Conservation (phyloP, 2,113 vertebrate genomes). For the Suricata suricatta region DNA sequence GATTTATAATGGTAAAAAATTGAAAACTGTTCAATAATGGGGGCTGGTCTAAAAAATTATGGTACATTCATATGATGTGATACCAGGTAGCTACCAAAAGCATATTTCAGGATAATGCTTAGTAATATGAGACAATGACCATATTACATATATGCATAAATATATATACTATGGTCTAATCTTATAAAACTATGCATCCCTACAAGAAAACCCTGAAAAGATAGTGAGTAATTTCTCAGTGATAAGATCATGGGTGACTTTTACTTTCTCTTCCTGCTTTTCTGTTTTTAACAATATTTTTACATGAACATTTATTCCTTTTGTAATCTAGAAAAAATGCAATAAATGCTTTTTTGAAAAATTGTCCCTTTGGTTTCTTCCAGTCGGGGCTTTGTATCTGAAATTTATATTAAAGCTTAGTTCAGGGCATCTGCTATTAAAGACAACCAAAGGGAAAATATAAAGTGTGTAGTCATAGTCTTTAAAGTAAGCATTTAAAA, state of each 20-base stretch:
- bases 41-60: not conserved
- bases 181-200: not conserved
- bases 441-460: conserved; percentile 67
- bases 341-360: not conserved
- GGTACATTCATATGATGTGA: not conserved
- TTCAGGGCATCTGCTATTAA: conserved; percentile 54
- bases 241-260: not conserved
- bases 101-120: not conserved
- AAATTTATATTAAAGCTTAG: conserved; percentile 66
- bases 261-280: not conserved
- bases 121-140: not conserved
- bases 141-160: not conserved
- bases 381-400: conserved; percentile 71
- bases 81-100: not conserved
- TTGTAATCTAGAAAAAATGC: not conserved
- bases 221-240: not conserved
- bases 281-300: conserved; percentile 47
- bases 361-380: conserved; percentile 12
- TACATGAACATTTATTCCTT: not conserved
- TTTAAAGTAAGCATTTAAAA: conserved; percentile 79
- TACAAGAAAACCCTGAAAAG: not conserved
- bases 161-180: not conserved
- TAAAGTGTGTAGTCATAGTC: conserved; percentile 60
- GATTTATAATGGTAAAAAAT: not conserved
- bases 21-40: not conserved